Conservation (phyloP, 2,888 invertebrate species). For the Drosophila prolongata region DNA sequence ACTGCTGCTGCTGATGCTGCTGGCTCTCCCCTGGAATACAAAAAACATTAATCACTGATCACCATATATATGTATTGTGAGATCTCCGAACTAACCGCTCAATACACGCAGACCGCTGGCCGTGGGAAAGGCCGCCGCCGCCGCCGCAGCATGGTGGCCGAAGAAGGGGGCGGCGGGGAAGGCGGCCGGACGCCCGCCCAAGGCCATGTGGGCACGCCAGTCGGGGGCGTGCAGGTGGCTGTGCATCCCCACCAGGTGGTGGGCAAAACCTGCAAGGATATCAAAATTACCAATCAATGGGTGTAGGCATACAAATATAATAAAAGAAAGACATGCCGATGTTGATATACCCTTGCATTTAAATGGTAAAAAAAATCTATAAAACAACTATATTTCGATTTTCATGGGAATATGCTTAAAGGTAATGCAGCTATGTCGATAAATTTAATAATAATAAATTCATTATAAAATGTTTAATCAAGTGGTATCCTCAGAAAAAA, state of each 20-base stretch:
- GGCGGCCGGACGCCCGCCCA: constrained; percentile 80
- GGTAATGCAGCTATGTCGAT: too few species aligned
- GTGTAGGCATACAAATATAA: too few species aligned
- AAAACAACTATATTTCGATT: too few species aligned
- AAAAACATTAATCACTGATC: not conserved
- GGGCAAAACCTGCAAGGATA: constrained; percentile 88
- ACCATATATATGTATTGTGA: too few species aligned
- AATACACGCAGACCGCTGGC: constrained; percentile 85
- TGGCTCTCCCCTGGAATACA: constrained; percentile 1
- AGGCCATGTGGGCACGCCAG: constrained; percentile 85
- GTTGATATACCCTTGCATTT: too few species aligned
- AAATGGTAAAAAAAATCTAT: too few species aligned
- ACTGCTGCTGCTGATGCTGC: constrained; percentile 50
- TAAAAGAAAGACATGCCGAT: too few species aligned
- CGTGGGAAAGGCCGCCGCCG: constrained; percentile 84
- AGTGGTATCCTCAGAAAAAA: too few species aligned
- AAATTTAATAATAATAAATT: too few species aligned
- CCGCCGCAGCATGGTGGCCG: constrained; percentile 84
- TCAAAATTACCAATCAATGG: too few species aligned
- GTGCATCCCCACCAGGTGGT: constrained; percentile 89
- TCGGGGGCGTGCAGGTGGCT: constrained; percentile 88
- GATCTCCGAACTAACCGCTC: constrained; percentile 68
- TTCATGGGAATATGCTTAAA: too few species aligned
- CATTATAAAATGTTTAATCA: too few species aligned
- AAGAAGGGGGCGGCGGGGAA: constrained; percentile 85